Conservation (phyloP, 2,888 invertebrate species). For the Drosophila kambysellisi region DNA sequence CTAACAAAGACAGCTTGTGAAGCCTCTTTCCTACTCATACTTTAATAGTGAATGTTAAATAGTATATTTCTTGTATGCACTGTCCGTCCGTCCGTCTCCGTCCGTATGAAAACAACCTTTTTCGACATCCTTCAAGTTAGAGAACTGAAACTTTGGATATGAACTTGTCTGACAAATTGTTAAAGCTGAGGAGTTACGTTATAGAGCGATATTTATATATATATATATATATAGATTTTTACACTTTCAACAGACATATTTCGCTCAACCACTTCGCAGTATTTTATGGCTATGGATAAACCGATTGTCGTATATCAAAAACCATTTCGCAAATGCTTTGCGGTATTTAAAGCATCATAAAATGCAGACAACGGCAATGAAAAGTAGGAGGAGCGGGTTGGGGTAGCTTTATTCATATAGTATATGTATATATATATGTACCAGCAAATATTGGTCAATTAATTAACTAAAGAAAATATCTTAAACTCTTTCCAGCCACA, state of each 20-base stretch:
- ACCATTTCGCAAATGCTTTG: constrained; percentile 60
- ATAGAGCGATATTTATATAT: not conserved
- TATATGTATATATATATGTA: constrained; percentile 30
- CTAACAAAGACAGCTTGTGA: not conserved
- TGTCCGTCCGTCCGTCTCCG: not conserved
- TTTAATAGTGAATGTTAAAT: not conserved
- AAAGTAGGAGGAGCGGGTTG: constrained; percentile 8
- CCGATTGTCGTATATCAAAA: constrained; percentile 69
- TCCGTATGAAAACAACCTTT: not conserved
- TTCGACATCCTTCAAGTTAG: not conserved
- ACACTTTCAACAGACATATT: constrained; percentile 25
- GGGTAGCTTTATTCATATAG: not conserved
- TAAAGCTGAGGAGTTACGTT: not conserved
- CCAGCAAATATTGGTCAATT: constrained; percentile 52
- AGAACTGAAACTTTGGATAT: not conserved
- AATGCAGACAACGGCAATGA: constrained; percentile 78
- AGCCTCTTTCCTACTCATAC: not conserved
- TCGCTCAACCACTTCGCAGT: constrained; percentile 57
- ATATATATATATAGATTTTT: not conserved
- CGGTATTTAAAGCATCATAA: constrained; percentile 73
- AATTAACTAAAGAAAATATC: constrained; percentile 58
- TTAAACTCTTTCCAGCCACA: constrained; percentile 17
- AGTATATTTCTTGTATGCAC: not conserved
- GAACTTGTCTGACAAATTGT: not conserved
- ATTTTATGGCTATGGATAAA: constrained; percentile 60